A percentile compares a stretch with the other conserved stretches of the same genome.
Evolutionary conservation across 2,113 vertebrate genomes (phyloP).

Genomic region (Formicarius rufipectus): DNA sequence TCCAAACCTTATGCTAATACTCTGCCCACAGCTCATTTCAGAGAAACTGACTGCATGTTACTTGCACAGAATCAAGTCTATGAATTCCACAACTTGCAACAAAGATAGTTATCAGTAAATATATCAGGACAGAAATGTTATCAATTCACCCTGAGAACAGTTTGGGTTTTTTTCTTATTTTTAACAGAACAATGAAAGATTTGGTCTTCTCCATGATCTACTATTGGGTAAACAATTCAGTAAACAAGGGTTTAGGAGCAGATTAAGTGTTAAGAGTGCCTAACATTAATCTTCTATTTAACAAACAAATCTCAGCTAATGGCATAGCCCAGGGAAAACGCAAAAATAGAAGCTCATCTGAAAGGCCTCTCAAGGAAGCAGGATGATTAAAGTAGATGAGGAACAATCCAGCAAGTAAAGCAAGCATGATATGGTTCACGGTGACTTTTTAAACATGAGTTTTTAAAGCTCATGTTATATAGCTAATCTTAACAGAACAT

Average conservation of each 20-base stretch:
- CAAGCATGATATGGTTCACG: background rate
- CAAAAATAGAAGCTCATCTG: slow-evolving; percentile 25
- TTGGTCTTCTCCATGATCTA: background rate
- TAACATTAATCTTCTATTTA: slow-evolving; percentile 43
- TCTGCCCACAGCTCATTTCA: background rate
- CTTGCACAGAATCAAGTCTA: background rate
- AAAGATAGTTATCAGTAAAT: background rate
- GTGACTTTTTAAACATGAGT: slow-evolving; percentile 25
- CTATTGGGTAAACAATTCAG: background rate
- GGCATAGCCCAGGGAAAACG: background rate
- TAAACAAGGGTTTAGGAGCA: slow-evolving; percentile 21
- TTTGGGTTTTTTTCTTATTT: background rate
- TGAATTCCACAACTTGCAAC: background rate
- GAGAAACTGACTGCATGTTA: background rate
- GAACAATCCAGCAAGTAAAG: slow-evolving; percentile 35
- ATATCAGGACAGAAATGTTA: background rate
- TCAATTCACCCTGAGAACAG: background rate
- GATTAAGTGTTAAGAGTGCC: slow-evolving; percentile 1
- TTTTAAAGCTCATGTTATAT: slow-evolving; percentile 11
- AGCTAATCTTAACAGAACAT: background rate
- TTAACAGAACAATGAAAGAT: background rate
- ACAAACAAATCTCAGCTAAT: slow-evolving; percentile 56
- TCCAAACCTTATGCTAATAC: background rate
- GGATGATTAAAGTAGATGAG: slow-evolving; percentile 18
- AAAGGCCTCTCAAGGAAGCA: background rate